Percentiles rank a stretch among this genome's conserved stretches.
Evolutionary conservation across 2,113 vertebrate genomes (phyloP).

Genomic region (Nesoenas mayeri): DNA sequence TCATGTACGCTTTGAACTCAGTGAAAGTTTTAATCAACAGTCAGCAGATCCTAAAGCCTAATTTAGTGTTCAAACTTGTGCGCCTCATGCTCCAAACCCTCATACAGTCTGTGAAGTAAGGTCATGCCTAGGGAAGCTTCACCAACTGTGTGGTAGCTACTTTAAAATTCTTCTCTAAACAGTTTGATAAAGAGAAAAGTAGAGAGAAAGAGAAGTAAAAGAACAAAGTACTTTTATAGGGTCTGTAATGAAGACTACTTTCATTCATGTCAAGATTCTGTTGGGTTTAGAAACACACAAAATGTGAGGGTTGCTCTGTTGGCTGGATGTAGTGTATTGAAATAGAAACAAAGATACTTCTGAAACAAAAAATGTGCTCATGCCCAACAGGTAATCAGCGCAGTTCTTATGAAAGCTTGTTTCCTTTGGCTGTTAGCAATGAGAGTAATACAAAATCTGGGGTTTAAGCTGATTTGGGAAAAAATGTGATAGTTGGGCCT

Average conservation of each 20-base stretch:
- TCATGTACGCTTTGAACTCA: neutral
- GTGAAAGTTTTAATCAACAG: neutral
- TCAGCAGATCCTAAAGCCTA: neutral
- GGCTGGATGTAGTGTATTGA: neutral
- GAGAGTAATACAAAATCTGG: neutral
- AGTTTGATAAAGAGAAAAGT: neutral
- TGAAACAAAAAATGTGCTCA: neutral
- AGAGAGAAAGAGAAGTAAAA: neutral
- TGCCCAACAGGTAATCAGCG: constrained; percentile 2
- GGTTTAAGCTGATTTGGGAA: neutral
- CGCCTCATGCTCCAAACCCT: neutral
- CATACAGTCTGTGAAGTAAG: neutral
- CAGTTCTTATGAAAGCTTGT: neutral
- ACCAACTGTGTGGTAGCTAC: neutral
- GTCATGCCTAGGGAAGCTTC: neutral
- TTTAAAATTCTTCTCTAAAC: constrained; percentile 3
- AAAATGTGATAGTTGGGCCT: neutral
- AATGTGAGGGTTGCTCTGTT: neutral
- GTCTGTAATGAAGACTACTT: neutral
- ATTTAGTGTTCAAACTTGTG: neutral
- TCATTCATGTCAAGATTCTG: neutral
- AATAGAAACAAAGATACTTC: neutral
- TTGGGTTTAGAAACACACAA: neutral
- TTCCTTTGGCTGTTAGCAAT: constrained; percentile 26
- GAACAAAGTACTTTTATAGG: neutral